These are phyloP conservation scores for Idaea aversata DNA, from an alignment of 2,888 invertebrate genomes.

Conservation along the genomic window DNA sequence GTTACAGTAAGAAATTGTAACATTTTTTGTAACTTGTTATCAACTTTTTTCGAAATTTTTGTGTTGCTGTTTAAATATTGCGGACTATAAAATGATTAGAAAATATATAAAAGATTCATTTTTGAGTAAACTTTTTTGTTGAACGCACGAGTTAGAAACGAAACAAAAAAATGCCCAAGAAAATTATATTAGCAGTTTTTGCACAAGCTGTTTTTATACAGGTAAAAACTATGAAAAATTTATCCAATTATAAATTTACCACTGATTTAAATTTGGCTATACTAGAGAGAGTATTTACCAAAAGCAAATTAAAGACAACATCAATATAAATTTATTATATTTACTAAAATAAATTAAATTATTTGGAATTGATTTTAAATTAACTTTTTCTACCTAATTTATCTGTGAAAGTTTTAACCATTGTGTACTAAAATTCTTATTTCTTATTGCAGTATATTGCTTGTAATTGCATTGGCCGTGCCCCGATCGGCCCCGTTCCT, in stretches of 20 bases:
- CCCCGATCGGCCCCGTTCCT: background rate
- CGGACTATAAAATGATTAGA: background rate
- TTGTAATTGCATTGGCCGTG: background rate
- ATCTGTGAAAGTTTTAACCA: too few relatives aligned
- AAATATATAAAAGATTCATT: background rate
- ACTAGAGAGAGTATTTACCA: too few relatives aligned
- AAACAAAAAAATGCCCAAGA: background rate
- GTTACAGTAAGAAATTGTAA: background rate
- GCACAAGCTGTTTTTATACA: background rate
- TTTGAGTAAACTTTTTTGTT: background rate
- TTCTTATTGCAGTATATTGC: background rate
- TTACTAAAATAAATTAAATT: too few relatives aligned
- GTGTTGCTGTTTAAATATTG: background rate
- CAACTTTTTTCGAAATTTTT: slow-evolving; percentile 4
- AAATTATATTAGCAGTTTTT: background rate
- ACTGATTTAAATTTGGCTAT: too few relatives aligned
- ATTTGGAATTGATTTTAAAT: too few relatives aligned
- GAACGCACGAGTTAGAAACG: background rate
- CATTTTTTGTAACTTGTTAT: background rate
- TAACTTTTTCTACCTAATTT: too few relatives aligned
- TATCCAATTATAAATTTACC: too few relatives aligned
- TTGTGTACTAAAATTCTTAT: background rate
- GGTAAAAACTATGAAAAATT: background rate
- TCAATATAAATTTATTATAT: too few relatives aligned
- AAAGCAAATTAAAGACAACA: too few relatives aligned